Conservation (phyloP, 2,888 invertebrate genomes). For the Hemithea aestivaria region DNA sequence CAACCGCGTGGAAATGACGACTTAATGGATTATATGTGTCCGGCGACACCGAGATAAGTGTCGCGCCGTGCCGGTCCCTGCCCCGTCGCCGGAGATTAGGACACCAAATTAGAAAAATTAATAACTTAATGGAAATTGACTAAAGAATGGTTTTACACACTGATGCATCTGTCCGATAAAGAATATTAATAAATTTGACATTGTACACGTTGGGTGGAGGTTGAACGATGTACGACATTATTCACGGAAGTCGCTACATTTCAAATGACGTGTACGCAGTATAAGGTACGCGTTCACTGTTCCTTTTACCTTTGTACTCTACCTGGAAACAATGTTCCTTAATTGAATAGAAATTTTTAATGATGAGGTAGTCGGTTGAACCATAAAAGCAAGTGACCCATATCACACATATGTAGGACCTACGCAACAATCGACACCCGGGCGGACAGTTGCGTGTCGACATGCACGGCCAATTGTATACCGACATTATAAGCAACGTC, state of each 20-base stretch:
- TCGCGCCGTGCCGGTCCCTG: conserved; percentile 55
- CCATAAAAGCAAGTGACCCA: conserved; percentile 59
- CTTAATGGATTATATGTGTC: conserved; percentile 79
- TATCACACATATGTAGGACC: conserved; percentile 53
- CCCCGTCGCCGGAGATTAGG: conserved; percentile 71
- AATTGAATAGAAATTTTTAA: no score
- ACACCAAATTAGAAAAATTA: conserved; percentile 72
- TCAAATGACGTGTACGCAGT: conserved; percentile 6
- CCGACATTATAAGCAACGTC: conserved; percentile 56
- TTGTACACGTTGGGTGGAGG: conserved; percentile 34
- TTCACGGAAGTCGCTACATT: conserved; percentile 28
- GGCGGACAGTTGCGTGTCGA: conserved; percentile 68
- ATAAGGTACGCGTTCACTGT: no score
- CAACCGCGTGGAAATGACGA: conserved; percentile 77
- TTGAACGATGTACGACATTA: conserved; percentile 37
- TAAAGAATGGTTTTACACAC: conserved; percentile 58
- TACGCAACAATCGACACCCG: conserved; percentile 53
- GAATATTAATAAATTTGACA: conserved; percentile 42
- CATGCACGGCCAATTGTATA: conserved; percentile 67
- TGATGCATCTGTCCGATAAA: conserved; percentile 51
- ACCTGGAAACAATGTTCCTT: no score
- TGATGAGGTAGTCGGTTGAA: conserved; percentile 43
- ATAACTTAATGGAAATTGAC: conserved; percentile 71
- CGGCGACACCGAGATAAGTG: conserved; percentile 76
- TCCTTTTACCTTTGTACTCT: conserved; percentile 32